These are phyloP conservation scores for Amblyopsis hoosieri DNA, from an alignment of 2,797 vertebrate genomes.

Conservation along the genomic window DNA sequence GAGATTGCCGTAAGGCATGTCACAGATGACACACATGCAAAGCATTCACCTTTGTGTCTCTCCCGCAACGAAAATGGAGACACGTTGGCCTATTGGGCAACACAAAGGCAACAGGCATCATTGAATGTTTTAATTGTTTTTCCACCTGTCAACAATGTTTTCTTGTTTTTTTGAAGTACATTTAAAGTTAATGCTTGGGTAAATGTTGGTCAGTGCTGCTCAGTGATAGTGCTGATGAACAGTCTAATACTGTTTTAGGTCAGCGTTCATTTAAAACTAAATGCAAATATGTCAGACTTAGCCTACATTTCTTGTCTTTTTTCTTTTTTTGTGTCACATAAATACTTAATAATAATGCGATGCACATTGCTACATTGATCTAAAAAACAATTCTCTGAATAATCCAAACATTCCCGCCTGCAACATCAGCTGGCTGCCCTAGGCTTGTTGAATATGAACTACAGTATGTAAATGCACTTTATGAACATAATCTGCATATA, in stretches of 20 bases:
- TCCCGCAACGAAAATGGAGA: neutral
- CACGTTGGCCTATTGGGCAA: no score
- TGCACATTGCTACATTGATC: conserved; percentile 15
- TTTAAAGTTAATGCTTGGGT: no score
- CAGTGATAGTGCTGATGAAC: no score
- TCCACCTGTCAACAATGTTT: no score
- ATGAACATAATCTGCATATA: conserved; percentile 8
- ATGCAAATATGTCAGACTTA: no score
- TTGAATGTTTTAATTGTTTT: no score
- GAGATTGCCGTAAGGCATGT: conserved; percentile 63
- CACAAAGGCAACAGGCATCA: no score
- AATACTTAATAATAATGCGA: neutral
- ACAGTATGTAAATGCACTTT: neutral
- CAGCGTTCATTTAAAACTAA: no score
- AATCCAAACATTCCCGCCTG: conserved; percentile 23
- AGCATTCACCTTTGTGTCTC: conserved; percentile 21
- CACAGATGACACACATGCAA: conserved; percentile 46
- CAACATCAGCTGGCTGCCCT: neutral
- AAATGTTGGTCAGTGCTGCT: no score
- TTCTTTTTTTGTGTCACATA: neutral
- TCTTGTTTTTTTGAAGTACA: no score
- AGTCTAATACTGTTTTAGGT: no score
- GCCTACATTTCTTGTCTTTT: neutral
- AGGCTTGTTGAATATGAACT: conserved; percentile 16
- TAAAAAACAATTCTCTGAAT: conserved; percentile 11